Evolutionary conservation across 2,888 invertebrate genomes (phyloP).

Genomic region (Eristalis intricaria): DNA sequence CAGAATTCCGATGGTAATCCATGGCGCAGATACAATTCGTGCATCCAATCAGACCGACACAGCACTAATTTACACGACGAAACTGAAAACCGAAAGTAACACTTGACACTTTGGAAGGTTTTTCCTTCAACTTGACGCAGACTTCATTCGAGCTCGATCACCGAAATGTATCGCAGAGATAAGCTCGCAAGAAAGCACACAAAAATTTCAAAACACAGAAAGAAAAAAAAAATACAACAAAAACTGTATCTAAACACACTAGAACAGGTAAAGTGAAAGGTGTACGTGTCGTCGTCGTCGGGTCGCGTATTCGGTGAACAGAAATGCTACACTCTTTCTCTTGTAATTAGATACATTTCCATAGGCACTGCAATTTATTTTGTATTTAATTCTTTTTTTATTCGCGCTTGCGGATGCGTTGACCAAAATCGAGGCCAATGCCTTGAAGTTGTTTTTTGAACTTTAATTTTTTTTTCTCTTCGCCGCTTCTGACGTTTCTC

Average conservation of each 20-base stretch:
- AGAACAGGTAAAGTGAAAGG: conserved; percentile 1
- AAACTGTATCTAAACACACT: neutral
- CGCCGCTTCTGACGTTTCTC: neutral
- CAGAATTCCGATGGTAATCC: neutral
- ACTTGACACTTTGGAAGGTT: neutral
- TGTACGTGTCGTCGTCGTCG: neutral
- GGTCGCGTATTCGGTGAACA: neutral
- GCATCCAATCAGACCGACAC: neutral
- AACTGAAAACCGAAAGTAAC: neutral
- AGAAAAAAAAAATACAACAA: neutral
- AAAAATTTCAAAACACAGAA: neutral
- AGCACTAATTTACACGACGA: neutral
- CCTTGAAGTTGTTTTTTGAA: neutral
- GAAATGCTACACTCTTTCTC: neutral
- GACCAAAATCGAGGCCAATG: neutral
- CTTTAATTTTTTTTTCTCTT: neutral
- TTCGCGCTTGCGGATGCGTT: neutral
- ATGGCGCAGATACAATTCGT: neutral
- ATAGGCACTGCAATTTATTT: neutral
- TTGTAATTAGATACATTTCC: neutral
- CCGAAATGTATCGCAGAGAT: neutral
- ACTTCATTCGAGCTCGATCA: neutral
- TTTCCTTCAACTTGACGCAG: neutral
- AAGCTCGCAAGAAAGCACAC: neutral
- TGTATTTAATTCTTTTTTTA: neutral